A percentile compares a stretch with the other conserved stretches of the same genome.
Conservation (phyloP, 2,888 invertebrate species). For the Prenolepis imparis region DNA sequence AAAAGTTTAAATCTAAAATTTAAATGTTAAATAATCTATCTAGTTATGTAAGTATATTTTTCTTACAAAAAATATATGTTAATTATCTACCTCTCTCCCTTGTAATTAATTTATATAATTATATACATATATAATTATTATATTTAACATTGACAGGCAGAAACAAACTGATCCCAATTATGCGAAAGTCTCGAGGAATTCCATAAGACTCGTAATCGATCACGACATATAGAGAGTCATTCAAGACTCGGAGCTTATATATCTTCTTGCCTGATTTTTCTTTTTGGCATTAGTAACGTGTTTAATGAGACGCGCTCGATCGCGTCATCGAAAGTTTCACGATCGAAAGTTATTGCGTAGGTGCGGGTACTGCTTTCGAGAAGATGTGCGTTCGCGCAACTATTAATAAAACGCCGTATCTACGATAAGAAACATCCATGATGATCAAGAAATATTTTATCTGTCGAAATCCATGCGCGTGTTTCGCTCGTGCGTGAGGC, state of each 20-base stretch:
- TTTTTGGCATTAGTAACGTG: slow-evolving; percentile 17
- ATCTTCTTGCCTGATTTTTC: slow-evolving; percentile 30
- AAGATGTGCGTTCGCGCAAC: slow-evolving; percentile 41
- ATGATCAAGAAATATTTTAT: slow-evolving; percentile 67
- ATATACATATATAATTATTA: slow-evolving; percentile 4
- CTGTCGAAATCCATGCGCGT: slow-evolving; percentile 46
- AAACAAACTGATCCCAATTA: slow-evolving; percentile 14
- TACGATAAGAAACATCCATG: slow-evolving; percentile 58
- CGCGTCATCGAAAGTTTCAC: slow-evolving; percentile 71
- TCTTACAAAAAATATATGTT: background rate
- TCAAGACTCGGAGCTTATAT: slow-evolving; percentile 8
- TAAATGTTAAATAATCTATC: background rate
- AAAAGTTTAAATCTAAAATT: background rate
- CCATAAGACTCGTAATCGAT: slow-evolving; percentile 31
- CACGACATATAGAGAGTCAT: slow-evolving; percentile 8
- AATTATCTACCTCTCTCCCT: background rate
- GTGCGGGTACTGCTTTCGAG: slow-evolving; percentile 64
- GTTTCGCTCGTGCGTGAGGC: background rate
- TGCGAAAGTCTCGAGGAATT: slow-evolving; percentile 2
- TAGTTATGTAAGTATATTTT: background rate
- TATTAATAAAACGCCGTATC: slow-evolving; percentile 74
- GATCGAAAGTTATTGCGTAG: slow-evolving; percentile 70
- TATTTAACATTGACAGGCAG: background rate
- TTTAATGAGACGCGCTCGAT: slow-evolving; percentile 51
- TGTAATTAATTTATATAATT: slow-evolving; percentile 20